Conservation (phyloP, 2,797 vertebrate species). For the Phoxinus dragarum region DNA sequence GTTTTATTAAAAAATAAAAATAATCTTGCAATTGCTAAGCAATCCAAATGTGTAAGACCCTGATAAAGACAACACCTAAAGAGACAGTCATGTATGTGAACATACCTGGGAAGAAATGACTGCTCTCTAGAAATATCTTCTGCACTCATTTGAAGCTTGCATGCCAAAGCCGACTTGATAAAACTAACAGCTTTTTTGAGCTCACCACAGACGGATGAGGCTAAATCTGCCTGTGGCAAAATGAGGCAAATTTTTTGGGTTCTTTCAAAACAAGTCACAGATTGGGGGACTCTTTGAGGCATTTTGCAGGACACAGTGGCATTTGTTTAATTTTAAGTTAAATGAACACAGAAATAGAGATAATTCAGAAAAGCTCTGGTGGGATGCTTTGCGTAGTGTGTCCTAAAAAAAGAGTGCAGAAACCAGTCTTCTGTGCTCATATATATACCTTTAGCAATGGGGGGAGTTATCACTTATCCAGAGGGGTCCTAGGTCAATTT, state of each 20-base stretch:
- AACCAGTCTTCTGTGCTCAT: conserved; percentile 9
- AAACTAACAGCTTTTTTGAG: not conserved
- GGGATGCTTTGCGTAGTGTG: not conserved
- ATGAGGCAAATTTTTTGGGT: not conserved
- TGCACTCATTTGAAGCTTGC: not conserved
- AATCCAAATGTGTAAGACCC: not conserved
- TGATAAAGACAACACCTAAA: not conserved
- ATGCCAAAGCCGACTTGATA: not conserved
- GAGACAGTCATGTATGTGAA: not conserved
- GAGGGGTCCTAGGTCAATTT: conserved; percentile 44
- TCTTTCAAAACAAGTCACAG: not conserved
- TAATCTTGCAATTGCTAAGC: not conserved
- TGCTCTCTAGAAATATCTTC: not conserved
- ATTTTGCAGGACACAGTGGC: not conserved
- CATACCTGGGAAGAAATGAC: not conserved
- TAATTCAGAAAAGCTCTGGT: not conserved
- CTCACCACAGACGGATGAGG: not conserved
- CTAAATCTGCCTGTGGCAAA: too few species aligned
- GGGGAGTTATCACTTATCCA: conserved; percentile 45
- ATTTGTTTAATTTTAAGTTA: not conserved
- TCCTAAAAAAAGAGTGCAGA: not conserved
- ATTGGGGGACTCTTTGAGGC: too few species aligned
- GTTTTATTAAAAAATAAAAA: not conserved
- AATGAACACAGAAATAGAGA: not conserved
- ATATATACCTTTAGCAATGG: conserved; percentile 7